phyloP scores from a whole-genome alignment of 2,888 invertebrate species.

The Lomographa bimaculata region DNA sequence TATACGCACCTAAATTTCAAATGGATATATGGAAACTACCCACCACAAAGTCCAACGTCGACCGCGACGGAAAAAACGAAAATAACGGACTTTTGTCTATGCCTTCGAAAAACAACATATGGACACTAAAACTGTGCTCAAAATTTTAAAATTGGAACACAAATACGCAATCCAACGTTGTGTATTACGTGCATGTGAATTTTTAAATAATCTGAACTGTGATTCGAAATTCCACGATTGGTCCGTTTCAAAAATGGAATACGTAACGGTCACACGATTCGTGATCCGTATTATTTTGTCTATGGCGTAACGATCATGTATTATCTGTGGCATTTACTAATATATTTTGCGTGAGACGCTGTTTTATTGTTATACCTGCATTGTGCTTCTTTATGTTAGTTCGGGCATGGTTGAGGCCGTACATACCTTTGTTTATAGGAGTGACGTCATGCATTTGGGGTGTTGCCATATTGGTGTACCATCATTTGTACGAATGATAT shows the following conservation, averaged over 20 bases:
- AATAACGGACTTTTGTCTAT: conserved; percentile 54
- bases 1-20: conserved; percentile 53
- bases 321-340: conserved; percentile 70
- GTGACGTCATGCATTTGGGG: conserved; percentile 96
- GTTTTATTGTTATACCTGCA: conserved; percentile 49
- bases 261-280: conserved; percentile 30
- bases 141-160: conserved; percentile 26
- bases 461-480: conserved; percentile 77
- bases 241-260: conserved; percentile 48
- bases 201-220: conserved; percentile 65
- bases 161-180: conserved; percentile 5
- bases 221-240: conserved; percentile 53
- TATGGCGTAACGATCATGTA: conserved; percentile 61
- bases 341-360: conserved; percentile 56
- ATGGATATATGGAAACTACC: conserved; percentile 71
- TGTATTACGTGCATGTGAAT: conserved; percentile 8
- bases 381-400: conserved; percentile 74
- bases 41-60: conserved; percentile 81
- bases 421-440: conserved; percentile 93
- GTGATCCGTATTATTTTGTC: conserved; percentile 29
- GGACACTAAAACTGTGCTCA: conserved; percentile 40
- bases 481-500: conserved; percentile 67
- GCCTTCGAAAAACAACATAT: conserved; percentile 29
- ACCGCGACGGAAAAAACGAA: conserved; percentile 82
- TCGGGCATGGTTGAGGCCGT: conserved; percentile 83